Conservation (phyloP, 2,113 vertebrate species). For the Cebus imitator region DNA sequence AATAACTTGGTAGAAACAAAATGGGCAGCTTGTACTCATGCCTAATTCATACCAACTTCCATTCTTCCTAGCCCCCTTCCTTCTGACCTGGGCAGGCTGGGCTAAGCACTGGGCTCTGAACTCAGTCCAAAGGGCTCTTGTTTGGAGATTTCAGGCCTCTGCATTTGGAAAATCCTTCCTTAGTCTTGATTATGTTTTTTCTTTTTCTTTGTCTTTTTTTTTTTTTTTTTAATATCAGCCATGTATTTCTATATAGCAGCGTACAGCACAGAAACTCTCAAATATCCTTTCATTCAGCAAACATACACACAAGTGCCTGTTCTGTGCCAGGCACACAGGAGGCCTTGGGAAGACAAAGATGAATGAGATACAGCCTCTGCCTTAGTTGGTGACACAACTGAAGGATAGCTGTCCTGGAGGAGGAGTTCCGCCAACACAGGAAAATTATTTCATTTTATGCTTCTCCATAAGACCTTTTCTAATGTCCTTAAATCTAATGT, state of each 20-base stretch:
- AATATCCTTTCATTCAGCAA: slow-evolving; percentile 33
- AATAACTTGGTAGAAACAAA: not conserved
- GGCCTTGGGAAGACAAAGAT: slow-evolving; percentile 54
- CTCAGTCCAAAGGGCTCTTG: not conserved
- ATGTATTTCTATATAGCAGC: not conserved
- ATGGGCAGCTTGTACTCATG: not conserved
- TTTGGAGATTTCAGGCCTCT: not conserved
- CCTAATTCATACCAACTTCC: not conserved
- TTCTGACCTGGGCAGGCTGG: not conserved
- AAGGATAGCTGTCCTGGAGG: not conserved
- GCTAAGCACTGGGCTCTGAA: not conserved
- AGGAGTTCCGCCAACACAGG: not conserved
- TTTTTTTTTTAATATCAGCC: not conserved
- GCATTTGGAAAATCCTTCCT: not conserved
- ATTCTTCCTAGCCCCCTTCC: not conserved
- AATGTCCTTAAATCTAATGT: not conserved
- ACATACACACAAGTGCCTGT: not conserved
- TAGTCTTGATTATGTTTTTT: not conserved
- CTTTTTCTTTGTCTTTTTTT: no score
- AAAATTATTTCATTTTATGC: not conserved
- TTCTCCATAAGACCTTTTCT: not conserved
- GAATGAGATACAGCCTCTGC: slow-evolving; percentile 45
- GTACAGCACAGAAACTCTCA: not conserved
- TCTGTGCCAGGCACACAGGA: slow-evolving; percentile 59
- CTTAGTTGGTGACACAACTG: not conserved